These are phyloP conservation scores for Trissoscelio sp. DNA, from an alignment of 2,888 invertebrate genomes.

Conservation along the genomic window DNA sequence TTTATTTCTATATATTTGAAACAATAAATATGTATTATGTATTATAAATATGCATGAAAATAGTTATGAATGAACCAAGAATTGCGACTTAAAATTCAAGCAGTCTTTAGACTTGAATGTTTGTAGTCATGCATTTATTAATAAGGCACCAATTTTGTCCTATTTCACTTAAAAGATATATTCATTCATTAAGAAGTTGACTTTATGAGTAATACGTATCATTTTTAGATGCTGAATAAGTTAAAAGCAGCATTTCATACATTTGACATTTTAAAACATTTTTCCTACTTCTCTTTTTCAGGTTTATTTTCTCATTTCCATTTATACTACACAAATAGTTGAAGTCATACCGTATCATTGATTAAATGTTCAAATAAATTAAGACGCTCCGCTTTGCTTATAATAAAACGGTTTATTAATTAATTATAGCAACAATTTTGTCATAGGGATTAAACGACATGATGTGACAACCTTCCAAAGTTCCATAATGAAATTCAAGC, in stretches of 20 bases:
- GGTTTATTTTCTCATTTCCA: too few species aligned
- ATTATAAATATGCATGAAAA: not conserved
- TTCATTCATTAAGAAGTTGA: not conserved
- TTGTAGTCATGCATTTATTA: constrained; percentile 14
- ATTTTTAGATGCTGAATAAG: too few species aligned
- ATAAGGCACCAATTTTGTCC: constrained; percentile 4
- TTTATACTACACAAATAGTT: too few species aligned
- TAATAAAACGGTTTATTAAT: too few species aligned
- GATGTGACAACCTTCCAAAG: constrained; percentile 18
- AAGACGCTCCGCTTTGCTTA: too few species aligned
- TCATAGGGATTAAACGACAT: not conserved
- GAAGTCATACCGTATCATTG: too few species aligned
- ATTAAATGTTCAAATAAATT: too few species aligned
- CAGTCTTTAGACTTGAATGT: not conserved
- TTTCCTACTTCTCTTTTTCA: too few species aligned
- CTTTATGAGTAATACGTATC: not conserved
- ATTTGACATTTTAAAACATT: too few species aligned
- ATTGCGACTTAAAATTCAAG: constrained; percentile 1
- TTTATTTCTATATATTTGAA: not conserved
- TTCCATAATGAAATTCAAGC: constrained; percentile 20
- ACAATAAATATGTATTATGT: not conserved
- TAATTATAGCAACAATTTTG: constrained; percentile 5
- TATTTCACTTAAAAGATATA: not conserved
- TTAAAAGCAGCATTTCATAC: too few species aligned
- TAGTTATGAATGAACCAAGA: not conserved